Percentiles rank a stretch among this genome's conserved stretches.
Conservation (phyloP, 2,113 vertebrate genomes). For the Lampris megalopsis region DNA sequence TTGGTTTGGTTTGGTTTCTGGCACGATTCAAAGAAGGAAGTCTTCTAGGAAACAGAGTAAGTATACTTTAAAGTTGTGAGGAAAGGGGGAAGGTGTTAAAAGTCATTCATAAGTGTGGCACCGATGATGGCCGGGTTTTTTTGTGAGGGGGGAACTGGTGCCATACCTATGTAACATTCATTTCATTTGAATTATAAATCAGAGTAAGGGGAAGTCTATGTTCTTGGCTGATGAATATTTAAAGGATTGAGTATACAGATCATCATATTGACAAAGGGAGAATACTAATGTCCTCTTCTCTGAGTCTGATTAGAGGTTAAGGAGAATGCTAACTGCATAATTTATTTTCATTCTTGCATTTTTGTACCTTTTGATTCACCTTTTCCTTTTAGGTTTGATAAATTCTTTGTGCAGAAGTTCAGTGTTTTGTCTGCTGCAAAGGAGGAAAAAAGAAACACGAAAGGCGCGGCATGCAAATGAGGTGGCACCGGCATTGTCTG, state of each 20-base stretch:
- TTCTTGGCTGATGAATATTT: conserved; percentile 86
- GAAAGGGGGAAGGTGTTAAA: conserved; percentile 64
- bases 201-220: conserved; percentile 78
- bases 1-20: no score
- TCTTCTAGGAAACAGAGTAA: conserved; percentile 35
- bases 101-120: conserved; percentile 70
- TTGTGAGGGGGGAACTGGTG: conserved; percentile 67
- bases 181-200: conserved; percentile 87
- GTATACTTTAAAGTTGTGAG: conserved; percentile 65
- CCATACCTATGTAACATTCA: conserved; percentile 84
- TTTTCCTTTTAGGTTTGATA: conserved; percentile 60
- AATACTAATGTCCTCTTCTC: conserved; percentile 84
- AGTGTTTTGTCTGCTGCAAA: conserved; percentile 40
- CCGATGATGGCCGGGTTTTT: conserved; percentile 74
- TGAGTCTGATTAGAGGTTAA: conserved; percentile 84
- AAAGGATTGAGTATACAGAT: conserved; percentile 84
- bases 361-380: conserved; percentile 75
- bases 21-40: conserved; percentile 21
- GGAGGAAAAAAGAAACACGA: conserved; percentile 41
- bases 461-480: conserved; percentile 63
- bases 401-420: conserved; percentile 56
- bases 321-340: conserved; percentile 84
- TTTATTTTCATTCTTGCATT: conserved; percentile 80
- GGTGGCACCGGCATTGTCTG: conserved; percentile 60
- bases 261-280: conserved; percentile 84